Conservation (phyloP, 23 tunicate genomes). For the Corella eumyota region DNA sequence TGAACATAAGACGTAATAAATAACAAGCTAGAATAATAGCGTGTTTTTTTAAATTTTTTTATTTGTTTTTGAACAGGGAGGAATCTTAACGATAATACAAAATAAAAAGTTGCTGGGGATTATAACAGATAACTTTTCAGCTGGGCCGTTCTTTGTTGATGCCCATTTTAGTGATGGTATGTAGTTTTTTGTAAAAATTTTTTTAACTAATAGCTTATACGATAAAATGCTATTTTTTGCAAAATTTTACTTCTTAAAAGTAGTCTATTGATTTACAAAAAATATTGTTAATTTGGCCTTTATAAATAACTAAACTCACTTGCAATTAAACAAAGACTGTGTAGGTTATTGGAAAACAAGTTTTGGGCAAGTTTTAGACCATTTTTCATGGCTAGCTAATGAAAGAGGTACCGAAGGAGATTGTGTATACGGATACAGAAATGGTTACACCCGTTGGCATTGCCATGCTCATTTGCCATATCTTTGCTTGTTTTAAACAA, state of each 20-base stretch:
- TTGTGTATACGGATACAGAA: slow-evolving; percentile 46
- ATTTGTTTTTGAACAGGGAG: too few relatives aligned
- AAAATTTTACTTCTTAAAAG: background rate
- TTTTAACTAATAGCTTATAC: too few relatives aligned
- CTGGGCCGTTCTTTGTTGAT: slow-evolving; percentile 49
- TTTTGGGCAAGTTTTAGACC: slow-evolving; percentile 10
- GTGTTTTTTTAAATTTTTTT: background rate
- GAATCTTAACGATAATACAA: slow-evolving; percentile 26
- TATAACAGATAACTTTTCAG: slow-evolving; percentile 20
- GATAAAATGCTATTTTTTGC: too few relatives aligned
- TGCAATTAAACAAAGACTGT: background rate
- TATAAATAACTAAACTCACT: background rate
- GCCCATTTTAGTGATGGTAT: slow-evolving; percentile 23
- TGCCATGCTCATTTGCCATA: slow-evolving; percentile 42
- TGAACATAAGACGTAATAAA: too few relatives aligned
- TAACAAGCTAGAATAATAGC: background rate
- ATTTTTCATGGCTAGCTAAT: slow-evolving; percentile 22
- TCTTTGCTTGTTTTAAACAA: slow-evolving; percentile 30
- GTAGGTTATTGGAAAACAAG: slow-evolving; percentile 45
- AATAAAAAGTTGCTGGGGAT: slow-evolving; percentile 14
- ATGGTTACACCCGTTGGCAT: slow-evolving; percentile 41
- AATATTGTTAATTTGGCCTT: background rate
- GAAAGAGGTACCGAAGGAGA: slow-evolving; percentile 18
- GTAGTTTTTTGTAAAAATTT: too few relatives aligned
- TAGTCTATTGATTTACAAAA: too few relatives aligned